A percentile compares a stretch with the other conserved stretches of the same genome.
These are phyloP conservation scores for Myoxocephalus aenaeus DNA, from an alignment of 2,797 vertebrate genomes.

Conservation along the genomic window DNA sequence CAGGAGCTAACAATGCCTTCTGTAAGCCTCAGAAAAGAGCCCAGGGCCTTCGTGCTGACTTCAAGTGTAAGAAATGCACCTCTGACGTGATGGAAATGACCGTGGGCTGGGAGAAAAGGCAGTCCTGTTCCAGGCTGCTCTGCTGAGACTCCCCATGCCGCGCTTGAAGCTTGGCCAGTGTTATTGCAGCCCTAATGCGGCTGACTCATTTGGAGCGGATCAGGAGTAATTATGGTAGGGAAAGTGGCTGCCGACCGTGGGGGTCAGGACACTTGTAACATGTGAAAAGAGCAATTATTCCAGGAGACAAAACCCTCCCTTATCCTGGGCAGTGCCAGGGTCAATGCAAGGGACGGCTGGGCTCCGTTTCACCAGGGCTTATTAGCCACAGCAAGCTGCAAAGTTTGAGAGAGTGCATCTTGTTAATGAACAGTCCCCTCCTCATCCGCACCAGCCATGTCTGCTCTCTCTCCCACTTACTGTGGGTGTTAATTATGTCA, in stretches of 20 bases:
- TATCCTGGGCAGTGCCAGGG: slow-evolving; percentile 84
- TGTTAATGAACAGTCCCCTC: slow-evolving; percentile 85
- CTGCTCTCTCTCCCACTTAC: slow-evolving; percentile 75
- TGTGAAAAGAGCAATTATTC: slow-evolving; percentile 92
- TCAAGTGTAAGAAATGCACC: slow-evolving; percentile 84
- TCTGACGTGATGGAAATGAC: slow-evolving; percentile 87
- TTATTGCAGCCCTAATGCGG: slow-evolving; percentile 86
- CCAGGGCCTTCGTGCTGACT: slow-evolving; percentile 81
- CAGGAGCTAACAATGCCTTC: slow-evolving; percentile 83
- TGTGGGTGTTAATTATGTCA: slow-evolving; percentile 85
- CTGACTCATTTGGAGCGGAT: slow-evolving; percentile 87
- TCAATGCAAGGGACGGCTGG: slow-evolving; percentile 82
- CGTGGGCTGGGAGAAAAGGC: slow-evolving; percentile 80
- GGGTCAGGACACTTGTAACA: slow-evolving; percentile 90
- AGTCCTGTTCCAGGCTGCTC: slow-evolving; percentile 84
- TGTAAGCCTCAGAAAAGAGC: slow-evolving; percentile 79
- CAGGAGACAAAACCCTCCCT: slow-evolving; percentile 87
- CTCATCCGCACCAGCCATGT: slow-evolving; percentile 71
- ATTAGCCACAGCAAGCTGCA: slow-evolving; percentile 84
- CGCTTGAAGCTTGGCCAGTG: slow-evolving; percentile 83
- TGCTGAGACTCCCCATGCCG: slow-evolving; percentile 83
- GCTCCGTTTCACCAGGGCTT: slow-evolving; percentile 84
- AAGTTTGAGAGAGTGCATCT: slow-evolving; percentile 86
- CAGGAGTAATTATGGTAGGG: slow-evolving; percentile 87
- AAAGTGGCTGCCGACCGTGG: slow-evolving; percentile 85